Base-by-base conservation (phyloP, 2,113 vertebrate species). In the Microtus pennsylvanicus region DNA sequence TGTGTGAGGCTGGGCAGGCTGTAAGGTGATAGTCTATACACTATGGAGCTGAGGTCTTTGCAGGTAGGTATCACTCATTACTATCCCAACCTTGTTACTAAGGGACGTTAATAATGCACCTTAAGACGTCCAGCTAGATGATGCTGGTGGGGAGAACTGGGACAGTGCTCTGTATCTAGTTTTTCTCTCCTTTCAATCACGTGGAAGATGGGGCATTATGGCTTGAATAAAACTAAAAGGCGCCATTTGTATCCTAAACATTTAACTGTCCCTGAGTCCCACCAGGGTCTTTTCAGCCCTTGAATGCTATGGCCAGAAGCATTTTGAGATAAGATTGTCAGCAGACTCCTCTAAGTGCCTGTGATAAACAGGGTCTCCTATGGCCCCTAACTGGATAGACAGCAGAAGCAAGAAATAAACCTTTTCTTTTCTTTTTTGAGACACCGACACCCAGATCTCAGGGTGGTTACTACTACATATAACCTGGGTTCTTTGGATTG, bases 191-290 rank as follows among this genome's bases (percentile, higher is more conserved):
- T 61, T 21, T 19, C 33, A 30, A 26, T 52, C 30, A 33, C 6
- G 6, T 9, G 47, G 75, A 75, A 16, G 47, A 55, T 12, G 0
- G 22, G 50, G 21, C 13, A 9, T 47, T 82, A 76, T 77, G 93
- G 55, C 11, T 92, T 35, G 28, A 50, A 83, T 13, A 75, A 85
- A 81, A 94, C 85, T 52, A 74, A 94, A 75, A 93, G 80, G n/a
- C 2, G 11, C 83, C 67, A 75, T 69, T 90, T 90, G 47, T 3
- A 45, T 12, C 2, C 70, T 21, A 26, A 33, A 76, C 7, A 28
- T 42, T 22, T 26, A 35, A 2, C 30, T 70, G 61, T 42, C 63
- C 24, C 0, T 16, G 14, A 76, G 70, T 16, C 52, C 26, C 45
- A 33, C 42, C 4, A 24, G 69, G 42, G 47, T n/a, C 63, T 87